A percentile compares a stretch with the other conserved stretches of the same genome.
Evolutionary conservation across 2,113 vertebrate genomes (phyloP).

Genomic region (Ophiodon elongatus): DNA sequence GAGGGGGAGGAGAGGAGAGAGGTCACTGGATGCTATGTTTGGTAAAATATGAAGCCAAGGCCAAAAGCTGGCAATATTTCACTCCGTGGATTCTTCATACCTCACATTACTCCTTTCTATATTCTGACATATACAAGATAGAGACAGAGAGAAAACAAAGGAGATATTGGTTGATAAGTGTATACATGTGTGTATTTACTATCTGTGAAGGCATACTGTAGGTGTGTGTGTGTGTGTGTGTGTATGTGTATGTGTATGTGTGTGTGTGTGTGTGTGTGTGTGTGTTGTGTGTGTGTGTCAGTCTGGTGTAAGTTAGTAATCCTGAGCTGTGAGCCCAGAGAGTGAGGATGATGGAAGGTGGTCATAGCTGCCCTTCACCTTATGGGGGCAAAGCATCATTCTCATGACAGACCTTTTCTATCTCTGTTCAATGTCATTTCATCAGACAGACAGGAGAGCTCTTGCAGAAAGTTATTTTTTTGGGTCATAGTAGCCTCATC

Average conservation of each 20-base stretch:
- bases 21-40: constrained; percentile 66
- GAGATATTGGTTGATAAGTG: not conserved
- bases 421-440: not conserved
- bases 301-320: not conserved
- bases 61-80: constrained; percentile 50
- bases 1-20: constrained; percentile 19
- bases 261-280: not conserved
- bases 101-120: constrained; percentile 1
- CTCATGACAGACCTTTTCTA: not conserved
- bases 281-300: not conserved
- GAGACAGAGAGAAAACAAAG: not conserved
- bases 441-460: not conserved
- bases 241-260: not conserved
- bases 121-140: constrained; percentile 1
- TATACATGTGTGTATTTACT: not conserved
- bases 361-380: constrained; percentile 11
- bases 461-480: not conserved
- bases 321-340: constrained; percentile 12
- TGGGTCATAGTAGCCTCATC: not conserved
- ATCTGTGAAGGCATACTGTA: not conserved
- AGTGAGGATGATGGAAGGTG: constrained; percentile 7
- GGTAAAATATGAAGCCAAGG: constrained; percentile 64
- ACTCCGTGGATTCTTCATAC: constrained; percentile 1
- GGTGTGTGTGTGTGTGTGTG: not conserved
- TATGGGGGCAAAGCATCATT: constrained; percentile 5